These are phyloP conservation scores for Acleris holmiana DNA, from an alignment of 2,888 invertebrate species.

Conservation along the genomic window DNA sequence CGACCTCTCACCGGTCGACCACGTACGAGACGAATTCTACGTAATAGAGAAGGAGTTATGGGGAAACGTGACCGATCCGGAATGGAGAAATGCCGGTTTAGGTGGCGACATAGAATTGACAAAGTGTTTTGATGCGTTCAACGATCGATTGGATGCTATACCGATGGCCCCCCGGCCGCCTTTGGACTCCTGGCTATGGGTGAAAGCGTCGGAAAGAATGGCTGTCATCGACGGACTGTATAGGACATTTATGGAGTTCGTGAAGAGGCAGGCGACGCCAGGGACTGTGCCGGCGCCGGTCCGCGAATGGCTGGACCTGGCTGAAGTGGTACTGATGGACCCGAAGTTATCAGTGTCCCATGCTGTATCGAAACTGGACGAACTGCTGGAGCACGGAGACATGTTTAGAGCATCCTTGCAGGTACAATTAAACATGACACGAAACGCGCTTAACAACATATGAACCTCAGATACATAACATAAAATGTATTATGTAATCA, in stretches of 20 bases:
- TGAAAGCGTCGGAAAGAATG: conserved; percentile 84
- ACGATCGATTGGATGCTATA: conserved; percentile 74
- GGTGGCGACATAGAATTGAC: conserved; percentile 84
- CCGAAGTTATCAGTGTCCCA: conserved; percentile 83
- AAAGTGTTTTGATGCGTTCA: conserved; percentile 82
- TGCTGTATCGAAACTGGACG: conserved; percentile 84
- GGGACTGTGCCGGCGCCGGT: conserved; percentile 69
- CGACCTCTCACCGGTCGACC: conserved; percentile 81
- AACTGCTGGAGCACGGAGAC: conserved; percentile 85
- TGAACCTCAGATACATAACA: background rate
- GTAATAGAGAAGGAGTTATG: conserved; percentile 82
- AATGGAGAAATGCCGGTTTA: conserved; percentile 63
- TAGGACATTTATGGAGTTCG: conserved; percentile 86
- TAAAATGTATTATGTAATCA: too few species aligned
- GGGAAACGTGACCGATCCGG: conserved; percentile 71
- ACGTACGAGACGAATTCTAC: conserved; percentile 84
- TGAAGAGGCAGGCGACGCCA: conserved; percentile 69
- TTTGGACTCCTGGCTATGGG: conserved; percentile 86
- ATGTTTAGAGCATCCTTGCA: conserved; percentile 87
- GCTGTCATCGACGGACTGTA: conserved; percentile 87
- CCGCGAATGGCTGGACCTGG: conserved; percentile 84
- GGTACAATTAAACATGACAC: conserved; percentile 75
- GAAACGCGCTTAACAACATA: background rate
- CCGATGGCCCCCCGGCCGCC: conserved; percentile 58
- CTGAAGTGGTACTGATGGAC: conserved; percentile 87